Conservation (phyloP, 2,888 invertebrate species). For the Drosophila subsilvestris region DNA sequence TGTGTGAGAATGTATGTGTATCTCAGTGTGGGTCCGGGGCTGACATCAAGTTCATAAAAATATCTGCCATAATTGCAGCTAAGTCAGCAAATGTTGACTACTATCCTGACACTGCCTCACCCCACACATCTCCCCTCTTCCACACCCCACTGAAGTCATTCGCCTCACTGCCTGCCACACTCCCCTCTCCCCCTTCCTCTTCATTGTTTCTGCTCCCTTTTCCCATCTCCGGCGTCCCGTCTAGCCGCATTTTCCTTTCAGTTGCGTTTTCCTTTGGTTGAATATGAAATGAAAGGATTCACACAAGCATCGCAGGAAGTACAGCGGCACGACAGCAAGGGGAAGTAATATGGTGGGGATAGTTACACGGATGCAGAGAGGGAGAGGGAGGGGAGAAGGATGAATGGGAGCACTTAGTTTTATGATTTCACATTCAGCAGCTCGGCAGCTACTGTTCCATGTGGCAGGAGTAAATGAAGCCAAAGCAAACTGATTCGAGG, state of each 20-base stretch:
- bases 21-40: slow-evolving; percentile 34
- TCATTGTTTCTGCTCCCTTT: slow-evolving; percentile 7
- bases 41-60: slow-evolving; percentile 65
- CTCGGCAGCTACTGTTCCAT: slow-evolving; percentile 48
- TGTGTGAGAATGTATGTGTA: slow-evolving; percentile 15
- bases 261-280: slow-evolving; percentile 46
- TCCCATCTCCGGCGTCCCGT: slow-evolving; percentile 33
- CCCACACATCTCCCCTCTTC: background rate
- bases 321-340: slow-evolving; percentile 37
- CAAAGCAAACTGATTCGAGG: background rate
- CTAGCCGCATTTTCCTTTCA: slow-evolving; percentile 42
- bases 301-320: slow-evolving; percentile 49
- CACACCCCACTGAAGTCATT: background rate
- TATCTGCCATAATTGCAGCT: slow-evolving; percentile 70
- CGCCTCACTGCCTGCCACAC: slow-evolving; percentile 24
- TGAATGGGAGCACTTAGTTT: slow-evolving; percentile 57
- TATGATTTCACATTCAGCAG: slow-evolving; percentile 46
- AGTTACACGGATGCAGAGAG: background rate
- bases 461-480: slow-evolving; percentile 41
- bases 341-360: background rate
- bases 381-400: slow-evolving; percentile 11
- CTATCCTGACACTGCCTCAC: slow-evolving; percentile 11
- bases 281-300: slow-evolving; percentile 68
- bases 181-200: background rate
- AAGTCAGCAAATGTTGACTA: slow-evolving; percentile 70